These are phyloP conservation scores for Oscheius myriophilus DNA, from an alignment of 2,888 invertebrate species.

Conservation along the genomic window DNA sequence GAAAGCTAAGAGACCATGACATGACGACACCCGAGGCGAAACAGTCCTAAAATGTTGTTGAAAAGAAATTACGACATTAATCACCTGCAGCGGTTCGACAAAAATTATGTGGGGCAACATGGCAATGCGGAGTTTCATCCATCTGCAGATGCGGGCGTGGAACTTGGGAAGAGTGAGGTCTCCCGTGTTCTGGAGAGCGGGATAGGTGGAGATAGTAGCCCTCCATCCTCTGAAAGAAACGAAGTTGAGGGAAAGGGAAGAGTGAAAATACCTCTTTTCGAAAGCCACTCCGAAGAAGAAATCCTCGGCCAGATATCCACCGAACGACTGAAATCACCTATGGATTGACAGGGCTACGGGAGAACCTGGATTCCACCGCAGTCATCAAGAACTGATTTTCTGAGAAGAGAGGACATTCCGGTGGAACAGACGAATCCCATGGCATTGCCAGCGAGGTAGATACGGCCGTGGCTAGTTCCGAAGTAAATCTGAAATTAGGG, in stretches of 20 bases:
- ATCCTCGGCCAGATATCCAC: conserved; percentile 95
- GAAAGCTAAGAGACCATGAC: conserved; percentile 84
- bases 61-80: not conserved
- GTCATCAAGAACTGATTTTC: conserved; percentile 88
- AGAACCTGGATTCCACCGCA: conserved; percentile 76
- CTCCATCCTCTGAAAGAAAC: conserved; percentile 82
- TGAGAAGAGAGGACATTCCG: conserved; percentile 89
- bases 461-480: conserved; percentile 93
- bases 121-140: conserved; percentile 93
- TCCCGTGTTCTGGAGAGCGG: conserved; percentile 91
- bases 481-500: conserved; percentile 81
- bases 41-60: conserved; percentile 78
- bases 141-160: conserved; percentile 75
- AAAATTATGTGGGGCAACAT: conserved; percentile 92
- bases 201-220: conserved; percentile 88
- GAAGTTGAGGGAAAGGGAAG: not conserved
- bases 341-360: not conserved
- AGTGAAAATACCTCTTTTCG: conserved; percentile 71
- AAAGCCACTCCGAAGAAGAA: conserved; percentile 94
- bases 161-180: conserved; percentile 69
- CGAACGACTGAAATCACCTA: conserved; percentile 80
- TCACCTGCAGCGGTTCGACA: conserved; percentile 82
- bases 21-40: conserved; percentile 90
- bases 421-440: conserved; percentile 94
- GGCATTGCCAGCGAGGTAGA: conserved; percentile 91